Evolutionary conservation across 1,140 invertebrate species (phyloP), one percentile per base, ranked within the genome.

Genomic region (Diploscapter pachys): DNA sequence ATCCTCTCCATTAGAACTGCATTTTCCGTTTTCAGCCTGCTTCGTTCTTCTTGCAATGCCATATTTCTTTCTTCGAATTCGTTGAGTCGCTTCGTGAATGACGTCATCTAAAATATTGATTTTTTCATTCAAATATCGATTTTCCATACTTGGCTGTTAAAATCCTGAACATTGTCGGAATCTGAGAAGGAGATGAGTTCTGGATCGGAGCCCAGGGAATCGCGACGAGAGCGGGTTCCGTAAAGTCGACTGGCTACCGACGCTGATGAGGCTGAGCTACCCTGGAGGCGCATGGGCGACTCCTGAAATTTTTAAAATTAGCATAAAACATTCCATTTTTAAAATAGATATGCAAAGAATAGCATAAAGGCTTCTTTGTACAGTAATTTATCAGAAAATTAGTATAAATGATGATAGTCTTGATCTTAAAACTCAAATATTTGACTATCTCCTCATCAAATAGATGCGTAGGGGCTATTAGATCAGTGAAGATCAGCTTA

Each of bases 241-340:
- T 78, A 78, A n/a, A 78, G 64, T 54, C 77, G 78, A 11, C 69
- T 72, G 9, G 77, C 77, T 31, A 78, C 77, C 69, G 77, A 78
- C 62, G 77, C 77, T 48, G 64, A 69, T 62, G 73, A 76, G 52
- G 75, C 67, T 53, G 75, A 78, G 55, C 62, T 66, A 63, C 75
- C 75, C 54, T 76, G 63, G 56, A 76, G 63, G 52, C 75, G 68
- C 75, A 76, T 76, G 61, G 68, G 70, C 62, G 75, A 74, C 57
- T 74, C 73, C 73, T 74, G 73, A 6, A 74, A 74, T 48, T 31
- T 54, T 5, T 11, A 59, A 63, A 4, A 8, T 9, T 11, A n/a
- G 11, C 31, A 31, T 31, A 31, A 31, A 31, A 1, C 31, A 31
- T 31, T 31, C 31, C 31, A 31, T 31, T 31, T 31, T 31, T 31